Conservation (phyloP, 2,113 vertebrate genomes). For the Glareola pratincola region DNA sequence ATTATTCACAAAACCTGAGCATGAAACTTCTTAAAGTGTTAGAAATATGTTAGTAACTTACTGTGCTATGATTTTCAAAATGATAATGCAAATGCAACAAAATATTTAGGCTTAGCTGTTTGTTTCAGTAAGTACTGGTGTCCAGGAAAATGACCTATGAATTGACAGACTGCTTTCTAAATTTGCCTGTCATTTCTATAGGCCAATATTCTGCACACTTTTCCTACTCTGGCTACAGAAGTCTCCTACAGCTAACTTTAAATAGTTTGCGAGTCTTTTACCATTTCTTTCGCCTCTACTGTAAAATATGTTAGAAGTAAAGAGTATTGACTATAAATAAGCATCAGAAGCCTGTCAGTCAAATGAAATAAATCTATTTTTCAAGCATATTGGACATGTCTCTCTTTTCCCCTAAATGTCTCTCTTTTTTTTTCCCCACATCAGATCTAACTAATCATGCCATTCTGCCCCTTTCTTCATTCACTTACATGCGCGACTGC, state of each 20-base stretch:
- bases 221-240: background rate
- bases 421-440: background rate
- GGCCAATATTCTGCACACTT: constrained; percentile 77
- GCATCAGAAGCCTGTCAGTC: background rate
- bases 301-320: background rate
- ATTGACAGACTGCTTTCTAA: constrained; percentile 75
- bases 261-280: background rate
- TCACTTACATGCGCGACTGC: background rate
- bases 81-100: background rate
- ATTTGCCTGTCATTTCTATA: constrained; percentile 82
- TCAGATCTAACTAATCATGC: background rate
- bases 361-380: constrained; percentile 30
- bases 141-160: constrained; percentile 84
- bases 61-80: background rate
- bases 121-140: background rate
- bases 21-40: background rate
- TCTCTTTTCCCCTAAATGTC: background rate
- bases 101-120: background rate
- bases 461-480: background rate
- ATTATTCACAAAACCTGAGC: background rate
- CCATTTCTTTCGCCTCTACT: background rate
- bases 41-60: background rate
- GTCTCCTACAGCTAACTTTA: background rate
- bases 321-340: background rate
- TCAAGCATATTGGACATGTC: background rate